Percentiles rank a stretch among this genome's conserved stretches.
Evolutionary conservation across 2,113 vertebrate genomes (phyloP).

Genomic region (Peromyscus maniculatus): DNA sequence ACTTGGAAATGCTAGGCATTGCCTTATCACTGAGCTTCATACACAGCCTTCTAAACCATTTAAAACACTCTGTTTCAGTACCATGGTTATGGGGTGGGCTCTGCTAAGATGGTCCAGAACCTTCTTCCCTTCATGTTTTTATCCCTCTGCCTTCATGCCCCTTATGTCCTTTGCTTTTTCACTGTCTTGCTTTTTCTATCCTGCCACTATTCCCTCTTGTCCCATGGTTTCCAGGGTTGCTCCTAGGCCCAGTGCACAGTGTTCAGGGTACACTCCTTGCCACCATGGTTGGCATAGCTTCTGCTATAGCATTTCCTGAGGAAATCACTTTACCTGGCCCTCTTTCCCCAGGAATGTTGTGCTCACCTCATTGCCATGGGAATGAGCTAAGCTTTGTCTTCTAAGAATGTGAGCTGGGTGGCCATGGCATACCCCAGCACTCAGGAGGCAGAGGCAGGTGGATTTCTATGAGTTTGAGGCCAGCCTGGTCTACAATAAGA

Average conservation of each 20-base stretch:
- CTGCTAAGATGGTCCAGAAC: not conserved
- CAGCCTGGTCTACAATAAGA: not conserved
- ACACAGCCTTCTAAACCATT: not conserved
- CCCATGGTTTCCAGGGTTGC: not conserved
- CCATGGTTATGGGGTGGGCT: not conserved
- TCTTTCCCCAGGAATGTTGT: not conserved
- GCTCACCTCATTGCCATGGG: not conserved
- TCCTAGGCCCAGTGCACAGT: not conserved
- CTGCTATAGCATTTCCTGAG: not conserved
- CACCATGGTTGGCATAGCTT: not conserved
- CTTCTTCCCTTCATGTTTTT: not conserved
- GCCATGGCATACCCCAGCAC: not conserved
- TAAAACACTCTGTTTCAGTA: slow-evolving; percentile 45
- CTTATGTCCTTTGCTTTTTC: not conserved
- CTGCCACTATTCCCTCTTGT: not conserved
- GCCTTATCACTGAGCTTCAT: not conserved
- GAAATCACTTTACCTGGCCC: not conserved
- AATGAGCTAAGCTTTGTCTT: slow-evolving; percentile 8
- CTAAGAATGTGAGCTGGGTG: not conserved
- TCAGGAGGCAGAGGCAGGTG: not conserved
- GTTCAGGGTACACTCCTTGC: not conserved
- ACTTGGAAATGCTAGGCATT: not conserved
- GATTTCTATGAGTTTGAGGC: not conserved
- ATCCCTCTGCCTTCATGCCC: not conserved
- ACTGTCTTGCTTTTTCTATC: not conserved